A percentile compares a stretch with the other conserved stretches of the same genome.
Evolutionary conservation across 1,140 invertebrate species (phyloP).

Genomic region (Leptoteleia sp.): DNA sequence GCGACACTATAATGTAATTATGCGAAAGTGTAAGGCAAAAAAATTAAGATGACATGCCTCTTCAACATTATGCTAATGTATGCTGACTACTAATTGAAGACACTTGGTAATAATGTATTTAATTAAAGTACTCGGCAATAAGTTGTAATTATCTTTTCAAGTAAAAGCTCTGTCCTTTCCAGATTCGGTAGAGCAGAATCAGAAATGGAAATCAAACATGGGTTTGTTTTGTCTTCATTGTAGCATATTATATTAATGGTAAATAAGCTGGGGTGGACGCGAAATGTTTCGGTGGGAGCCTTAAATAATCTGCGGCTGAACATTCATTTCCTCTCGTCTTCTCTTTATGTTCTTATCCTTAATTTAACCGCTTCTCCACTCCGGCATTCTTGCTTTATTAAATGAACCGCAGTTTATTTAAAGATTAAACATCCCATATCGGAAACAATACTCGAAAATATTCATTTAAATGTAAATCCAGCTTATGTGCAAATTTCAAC

Average conservation of each 20-base stretch:
- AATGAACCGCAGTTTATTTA: slow-evolving; percentile 39
- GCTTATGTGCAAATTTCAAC: slow-evolving; percentile 22
- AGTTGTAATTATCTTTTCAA: no score
- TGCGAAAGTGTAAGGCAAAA: no score
- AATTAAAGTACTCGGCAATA: no score
- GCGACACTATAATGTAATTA: no score
- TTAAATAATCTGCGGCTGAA: slow-evolving; percentile 37
- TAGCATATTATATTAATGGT: slow-evolving; percentile 21
- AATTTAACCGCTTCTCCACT: slow-evolving; percentile 28
- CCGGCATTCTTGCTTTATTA: slow-evolving; percentile 25
- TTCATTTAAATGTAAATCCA: slow-evolving; percentile 36
- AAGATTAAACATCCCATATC: slow-evolving; percentile 35
- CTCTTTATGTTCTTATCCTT: slow-evolving; percentile 40
- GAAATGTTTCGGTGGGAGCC: slow-evolving; percentile 27
- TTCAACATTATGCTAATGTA: no score
- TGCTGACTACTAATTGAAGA: no score
- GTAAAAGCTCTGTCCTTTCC: no score
- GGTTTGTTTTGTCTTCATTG: neutral
- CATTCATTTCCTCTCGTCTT: slow-evolving; percentile 30
- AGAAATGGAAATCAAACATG: neutral
- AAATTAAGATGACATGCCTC: no score
- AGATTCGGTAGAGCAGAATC: neutral
- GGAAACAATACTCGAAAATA: slow-evolving; percentile 37
- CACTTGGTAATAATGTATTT: no score
- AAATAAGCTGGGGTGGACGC: slow-evolving; percentile 17